A percentile compares a stretch with the other conserved stretches of the same genome.
These are phyloP conservation scores for Lutraria rhynchaena DNA, from an alignment of 1,140 invertebrate genomes.

Conservation along the genomic window DNA sequence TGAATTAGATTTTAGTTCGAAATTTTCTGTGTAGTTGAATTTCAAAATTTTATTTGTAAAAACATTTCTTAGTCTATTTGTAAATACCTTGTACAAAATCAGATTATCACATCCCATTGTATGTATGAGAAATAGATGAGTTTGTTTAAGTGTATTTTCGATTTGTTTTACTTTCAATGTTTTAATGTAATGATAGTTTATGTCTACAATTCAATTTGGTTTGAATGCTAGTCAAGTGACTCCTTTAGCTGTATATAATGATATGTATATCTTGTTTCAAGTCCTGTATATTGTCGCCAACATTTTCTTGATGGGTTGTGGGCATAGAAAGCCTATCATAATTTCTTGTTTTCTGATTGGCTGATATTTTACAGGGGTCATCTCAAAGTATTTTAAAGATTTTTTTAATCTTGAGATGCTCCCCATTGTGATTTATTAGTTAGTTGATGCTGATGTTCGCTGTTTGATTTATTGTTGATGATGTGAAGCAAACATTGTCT, in stretches of 20 bases:
- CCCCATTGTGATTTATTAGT: neutral
- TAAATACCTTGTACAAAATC: neutral
- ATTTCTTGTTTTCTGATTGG: neutral
- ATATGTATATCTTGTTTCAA: constrained; percentile 5
- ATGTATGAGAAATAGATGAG: neutral
- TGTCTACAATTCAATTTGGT: constrained; percentile 28
- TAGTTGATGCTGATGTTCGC: neutral
- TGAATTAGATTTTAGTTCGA: too few species aligned
- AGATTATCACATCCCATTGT: neutral
- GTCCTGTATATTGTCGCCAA: neutral
- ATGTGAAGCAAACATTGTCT: constrained; percentile 15
- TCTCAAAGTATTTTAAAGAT: constrained; percentile 3
- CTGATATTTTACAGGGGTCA: neutral
- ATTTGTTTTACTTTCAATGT: constrained; percentile 21
- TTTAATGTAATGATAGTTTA: constrained; percentile 7
- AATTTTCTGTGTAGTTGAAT: neutral
- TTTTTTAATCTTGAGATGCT: neutral
- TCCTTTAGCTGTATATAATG: neutral
- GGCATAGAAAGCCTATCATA: constrained; percentile 3
- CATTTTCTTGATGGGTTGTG: constrained; percentile 18
- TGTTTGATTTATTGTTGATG: neutral
- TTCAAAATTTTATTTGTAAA: neutral
- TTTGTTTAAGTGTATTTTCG: neutral
- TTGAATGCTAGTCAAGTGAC: constrained; percentile 25
- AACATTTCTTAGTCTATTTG: neutral